These are phyloP conservation scores for Panopea generosa DNA, from an alignment of 2,888 invertebrate genomes.

Conservation along the genomic window DNA sequence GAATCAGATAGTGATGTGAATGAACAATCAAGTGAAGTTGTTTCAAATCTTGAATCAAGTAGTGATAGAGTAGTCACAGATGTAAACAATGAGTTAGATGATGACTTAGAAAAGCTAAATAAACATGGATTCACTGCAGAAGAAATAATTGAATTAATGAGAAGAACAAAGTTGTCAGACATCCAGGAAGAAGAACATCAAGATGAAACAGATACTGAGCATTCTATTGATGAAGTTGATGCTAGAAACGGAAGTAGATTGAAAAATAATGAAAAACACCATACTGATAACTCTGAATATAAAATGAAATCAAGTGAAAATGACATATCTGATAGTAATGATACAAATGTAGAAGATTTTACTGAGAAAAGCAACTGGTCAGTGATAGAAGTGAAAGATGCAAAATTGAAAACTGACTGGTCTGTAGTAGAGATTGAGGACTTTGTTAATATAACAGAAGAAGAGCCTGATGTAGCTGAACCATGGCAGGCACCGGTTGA, in stretches of 20 bases:
- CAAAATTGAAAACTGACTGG: background rate
- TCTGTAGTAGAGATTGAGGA: slow-evolving; percentile 36
- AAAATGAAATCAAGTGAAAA: slow-evolving; percentile 7
- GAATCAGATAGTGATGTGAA: background rate
- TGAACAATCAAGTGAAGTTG: too few relatives aligned
- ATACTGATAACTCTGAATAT: too few relatives aligned
- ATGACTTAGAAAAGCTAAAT: slow-evolving; percentile 7
- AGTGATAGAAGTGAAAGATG: background rate
- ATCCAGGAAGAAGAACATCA: background rate
- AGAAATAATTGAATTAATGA: slow-evolving; percentile 44
- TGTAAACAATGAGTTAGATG: too few relatives aligned
- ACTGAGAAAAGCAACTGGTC: background rate
- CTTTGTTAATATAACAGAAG: slow-evolving; percentile 41
- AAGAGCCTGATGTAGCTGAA: slow-evolving; percentile 35
- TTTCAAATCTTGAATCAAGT: too few relatives aligned
- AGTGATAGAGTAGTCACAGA: too few relatives aligned
- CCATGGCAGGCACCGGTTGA: slow-evolving; percentile 39
- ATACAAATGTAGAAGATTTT: background rate
- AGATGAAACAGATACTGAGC: background rate
- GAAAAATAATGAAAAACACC: too few relatives aligned
- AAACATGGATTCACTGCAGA: slow-evolving; percentile 41
- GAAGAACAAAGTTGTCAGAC: slow-evolving; percentile 1
- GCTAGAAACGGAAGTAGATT: too few relatives aligned
- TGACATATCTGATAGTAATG: background rate
- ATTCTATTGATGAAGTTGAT: background rate